Conservation (phyloP, 2,797 vertebrate genomes). For the Vultur gryphus region DNA sequence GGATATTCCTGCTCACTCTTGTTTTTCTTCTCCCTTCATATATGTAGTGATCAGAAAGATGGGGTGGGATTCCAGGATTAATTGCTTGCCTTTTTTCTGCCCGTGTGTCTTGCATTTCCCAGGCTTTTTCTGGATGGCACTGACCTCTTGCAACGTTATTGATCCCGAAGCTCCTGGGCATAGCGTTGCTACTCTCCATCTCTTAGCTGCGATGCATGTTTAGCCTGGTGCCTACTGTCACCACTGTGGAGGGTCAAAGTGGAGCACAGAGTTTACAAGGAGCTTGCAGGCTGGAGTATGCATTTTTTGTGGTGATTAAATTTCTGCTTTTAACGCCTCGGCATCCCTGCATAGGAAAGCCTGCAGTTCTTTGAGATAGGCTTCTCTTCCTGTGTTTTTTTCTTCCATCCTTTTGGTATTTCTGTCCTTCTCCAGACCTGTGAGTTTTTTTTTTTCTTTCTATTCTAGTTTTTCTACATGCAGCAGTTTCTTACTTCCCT, state of each 20-base stretch:
- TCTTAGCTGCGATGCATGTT: accelerated
- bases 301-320: background rate
- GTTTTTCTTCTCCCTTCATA: background rate
- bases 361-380: background rate
- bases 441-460: background rate
- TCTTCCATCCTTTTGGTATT: background rate
- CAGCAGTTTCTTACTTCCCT: background rate
- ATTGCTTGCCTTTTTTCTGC: background rate
- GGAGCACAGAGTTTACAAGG: background rate
- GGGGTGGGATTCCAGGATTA: background rate
- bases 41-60: background rate
- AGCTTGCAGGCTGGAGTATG: background rate
- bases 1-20: background rate
- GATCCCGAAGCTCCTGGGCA: background rate
- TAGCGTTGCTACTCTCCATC: background rate
- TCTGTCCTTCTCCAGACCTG: background rate
- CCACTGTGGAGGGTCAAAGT: background rate
- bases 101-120: background rate
- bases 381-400: background rate
- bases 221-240: background rate
- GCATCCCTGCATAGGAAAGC: background rate
- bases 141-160: background rate
- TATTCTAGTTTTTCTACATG: background rate
- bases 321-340: background rate
- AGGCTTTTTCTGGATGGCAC: background rate